Evolutionary conservation across 2,113 vertebrate species (phyloP).

Genomic region (Macrotis lagotis): DNA sequence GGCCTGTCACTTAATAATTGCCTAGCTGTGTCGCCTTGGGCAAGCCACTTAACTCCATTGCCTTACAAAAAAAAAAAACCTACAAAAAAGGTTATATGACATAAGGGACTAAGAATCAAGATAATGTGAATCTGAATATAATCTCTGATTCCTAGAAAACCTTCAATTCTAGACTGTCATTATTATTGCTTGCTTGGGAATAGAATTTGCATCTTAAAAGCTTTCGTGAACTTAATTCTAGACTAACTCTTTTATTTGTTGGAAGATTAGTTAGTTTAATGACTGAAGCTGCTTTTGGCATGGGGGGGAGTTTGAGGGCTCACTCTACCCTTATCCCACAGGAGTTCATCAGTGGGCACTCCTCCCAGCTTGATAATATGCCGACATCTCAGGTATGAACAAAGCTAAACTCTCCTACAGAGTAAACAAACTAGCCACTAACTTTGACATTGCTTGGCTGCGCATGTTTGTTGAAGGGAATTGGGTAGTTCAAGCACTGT

Average conservation of each 20-base stretch:
- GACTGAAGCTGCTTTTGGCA: not conserved
- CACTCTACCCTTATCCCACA: not conserved
- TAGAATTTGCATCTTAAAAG: slow-evolving; percentile 1
- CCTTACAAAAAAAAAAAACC: too few relatives aligned
- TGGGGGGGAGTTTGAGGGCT: not conserved
- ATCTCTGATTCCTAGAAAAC: not conserved
- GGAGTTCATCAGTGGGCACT: not conserved
- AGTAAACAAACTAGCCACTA: not conserved
- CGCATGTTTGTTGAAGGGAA: slow-evolving; percentile 1
- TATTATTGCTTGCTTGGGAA: not conserved
- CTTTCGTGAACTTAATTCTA: not conserved
- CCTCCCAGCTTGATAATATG: not conserved
- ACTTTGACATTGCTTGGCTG: too few relatives aligned
- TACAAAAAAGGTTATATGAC: not conserved
- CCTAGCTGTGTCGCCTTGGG: too few relatives aligned
- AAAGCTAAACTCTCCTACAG: not conserved
- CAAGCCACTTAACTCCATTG: too few relatives aligned
- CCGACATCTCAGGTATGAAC: not conserved
- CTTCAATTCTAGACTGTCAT: not conserved
- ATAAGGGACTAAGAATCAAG: not conserved
- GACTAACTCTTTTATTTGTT: slow-evolving; percentile 1
- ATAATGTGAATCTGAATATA: not conserved
- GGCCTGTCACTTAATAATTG: too few relatives aligned
- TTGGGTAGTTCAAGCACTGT: not conserved
- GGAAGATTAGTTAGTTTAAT: not conserved